A percentile compares a stretch with the other conserved stretches of the same genome.
Evolutionary conservation across 2,888 invertebrate species (phyloP).

Genomic region (Acleris laterana): DNA sequence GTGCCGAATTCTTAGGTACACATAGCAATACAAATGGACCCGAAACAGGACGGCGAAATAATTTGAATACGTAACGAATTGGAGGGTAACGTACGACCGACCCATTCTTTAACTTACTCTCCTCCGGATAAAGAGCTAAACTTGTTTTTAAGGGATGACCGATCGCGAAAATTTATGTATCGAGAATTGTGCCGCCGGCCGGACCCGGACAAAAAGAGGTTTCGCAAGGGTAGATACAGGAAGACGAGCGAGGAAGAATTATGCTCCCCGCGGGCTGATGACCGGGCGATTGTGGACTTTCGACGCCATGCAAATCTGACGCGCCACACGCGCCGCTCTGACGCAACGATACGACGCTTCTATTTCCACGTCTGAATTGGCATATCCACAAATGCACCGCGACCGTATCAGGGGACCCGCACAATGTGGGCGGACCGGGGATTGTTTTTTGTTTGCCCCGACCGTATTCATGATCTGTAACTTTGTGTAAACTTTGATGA

Average conservation of each 20-base stretch:
- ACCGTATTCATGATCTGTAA: constrained; percentile 57
- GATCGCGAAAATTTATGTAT: constrained; percentile 84
- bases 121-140: constrained; percentile 81
- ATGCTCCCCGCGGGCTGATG: constrained; percentile 81
- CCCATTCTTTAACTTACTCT: constrained; percentile 81
- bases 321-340: constrained; percentile 60
- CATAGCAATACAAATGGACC: constrained; percentile 69
- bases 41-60: constrained; percentile 79
- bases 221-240: constrained; percentile 77
- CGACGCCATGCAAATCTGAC: constrained; percentile 81
- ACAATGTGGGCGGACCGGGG: constrained; percentile 56
- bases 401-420: constrained; percentile 52
- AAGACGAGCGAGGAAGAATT: constrained; percentile 80
- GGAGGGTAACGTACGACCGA: constrained; percentile 75
- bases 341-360: constrained; percentile 60
- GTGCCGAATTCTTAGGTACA: constrained; percentile 60
- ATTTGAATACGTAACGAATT: constrained; percentile 83
- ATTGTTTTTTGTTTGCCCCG: constrained; percentile 60
- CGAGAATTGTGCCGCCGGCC: constrained; percentile 78
- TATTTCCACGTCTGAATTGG: constrained; percentile 67
- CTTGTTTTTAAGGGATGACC: constrained; percentile 85
- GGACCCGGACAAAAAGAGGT: constrained; percentile 76
- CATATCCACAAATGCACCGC: constrained; percentile 52
- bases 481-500: constrained; percentile 68
- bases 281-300: constrained; percentile 83